Evolutionary conservation across 2,888 invertebrate species (phyloP).

Genomic region (Smittia aterrima): DNA sequence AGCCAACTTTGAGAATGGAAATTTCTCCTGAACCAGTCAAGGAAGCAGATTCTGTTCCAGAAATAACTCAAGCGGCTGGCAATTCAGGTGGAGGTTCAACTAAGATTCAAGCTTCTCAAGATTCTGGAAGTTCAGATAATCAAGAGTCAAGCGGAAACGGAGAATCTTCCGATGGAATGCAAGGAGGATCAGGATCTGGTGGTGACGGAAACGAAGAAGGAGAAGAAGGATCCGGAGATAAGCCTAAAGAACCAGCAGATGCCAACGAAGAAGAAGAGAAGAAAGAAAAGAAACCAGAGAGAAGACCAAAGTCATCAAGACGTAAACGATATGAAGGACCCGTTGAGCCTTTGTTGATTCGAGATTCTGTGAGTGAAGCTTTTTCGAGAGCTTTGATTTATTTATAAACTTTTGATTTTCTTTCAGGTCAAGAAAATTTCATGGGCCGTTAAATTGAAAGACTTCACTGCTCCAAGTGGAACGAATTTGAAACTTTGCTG

Average conservation of each 20-base stretch:
- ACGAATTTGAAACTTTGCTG: conserved; percentile 76
- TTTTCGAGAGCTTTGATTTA: neutral
- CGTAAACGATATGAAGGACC: conserved; percentile 28
- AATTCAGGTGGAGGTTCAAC: neutral
- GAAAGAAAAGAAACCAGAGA: neutral
- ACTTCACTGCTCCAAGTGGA: conserved; percentile 71
- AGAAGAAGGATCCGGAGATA: neutral
- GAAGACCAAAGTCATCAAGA: neutral
- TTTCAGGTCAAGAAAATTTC: neutral
- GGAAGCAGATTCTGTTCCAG: neutral
- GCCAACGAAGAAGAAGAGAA: conserved; percentile 6
- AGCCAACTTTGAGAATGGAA: conserved; percentile 28
- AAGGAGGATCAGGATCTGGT: neutral
- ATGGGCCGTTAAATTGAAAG: conserved; percentile 57
- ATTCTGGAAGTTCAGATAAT: neutral
- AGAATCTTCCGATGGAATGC: neutral
- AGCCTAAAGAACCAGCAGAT: neutral
- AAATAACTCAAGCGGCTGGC: conserved; percentile 21
- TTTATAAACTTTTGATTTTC: neutral
- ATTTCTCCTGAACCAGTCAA: conserved; percentile 20
- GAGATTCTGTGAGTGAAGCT: conserved; percentile 17
- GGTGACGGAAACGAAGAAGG: conserved; percentile 38
- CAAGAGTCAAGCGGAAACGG: neutral
- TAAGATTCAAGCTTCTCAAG: neutral
- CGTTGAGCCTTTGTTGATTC: conserved; percentile 34